Base-by-base conservation (phyloP, 2,797 vertebrate species). In the Cyprinodon diabolis region DNA sequence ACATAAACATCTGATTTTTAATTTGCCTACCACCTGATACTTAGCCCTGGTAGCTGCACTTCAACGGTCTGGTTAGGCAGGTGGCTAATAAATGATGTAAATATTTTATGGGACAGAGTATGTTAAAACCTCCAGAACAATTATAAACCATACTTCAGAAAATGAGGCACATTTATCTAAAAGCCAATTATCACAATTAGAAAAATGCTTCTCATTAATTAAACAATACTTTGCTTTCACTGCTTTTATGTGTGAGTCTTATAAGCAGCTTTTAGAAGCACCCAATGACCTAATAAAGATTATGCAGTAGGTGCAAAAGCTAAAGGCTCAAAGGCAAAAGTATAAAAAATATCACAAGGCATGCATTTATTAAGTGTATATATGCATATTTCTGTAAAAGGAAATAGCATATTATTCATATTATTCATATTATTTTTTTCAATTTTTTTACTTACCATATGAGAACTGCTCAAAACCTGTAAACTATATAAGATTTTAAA, bases 131-230 rank as follows among this genome's bases (percentile, higher is more conserved):
- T 48, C 76, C 57, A 78, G 68, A 62, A 77, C 17, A 75, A 68
- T 63, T 47, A 69, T 57, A 78, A 54, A 66, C 55, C 19, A 55
- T 30, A 58, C 47, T 45, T 51, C 17, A 77, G 71, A 82, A 72
- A 51, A 52, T 75, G 54, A 15, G 66, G 80, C 69, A 49, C 68
- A 23, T 75, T 70, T 83, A 74, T 25, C 19, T 79, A 10, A 74
- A 35, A 13, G 45, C 40, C 11, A n/a, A 65, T 65, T 65, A 45
- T 19, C 4, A 65, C 43, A 23, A 65, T 45, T 21, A 65, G 19
- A 5, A 23, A 1, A 47, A 65, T 45, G 62, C 40, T 15, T 65
- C 23, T 47, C 6, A 7, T 7, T 65, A 45, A 23, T 65, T 65
- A 65, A 25, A 23, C 12, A 23, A n/a, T n/a, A 23, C 40, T 65